Evolutionary conservation across 1,140 invertebrate species (phyloP).

Genomic region (Ips nitidus): DNA sequence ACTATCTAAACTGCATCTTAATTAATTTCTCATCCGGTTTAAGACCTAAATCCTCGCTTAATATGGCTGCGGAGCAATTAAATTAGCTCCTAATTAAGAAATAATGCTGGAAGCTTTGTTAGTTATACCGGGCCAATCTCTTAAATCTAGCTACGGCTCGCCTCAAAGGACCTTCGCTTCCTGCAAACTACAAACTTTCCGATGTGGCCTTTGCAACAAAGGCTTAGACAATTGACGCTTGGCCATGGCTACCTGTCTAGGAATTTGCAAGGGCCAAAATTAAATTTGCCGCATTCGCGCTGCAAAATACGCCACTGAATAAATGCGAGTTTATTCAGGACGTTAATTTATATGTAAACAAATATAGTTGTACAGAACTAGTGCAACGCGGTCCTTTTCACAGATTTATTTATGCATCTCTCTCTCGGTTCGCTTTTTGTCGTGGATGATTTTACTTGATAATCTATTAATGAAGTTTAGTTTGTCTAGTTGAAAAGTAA

Average conservation of each 20-base stretch:
- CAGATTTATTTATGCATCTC: no score
- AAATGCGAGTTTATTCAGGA: not conserved
- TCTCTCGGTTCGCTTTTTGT: no score
- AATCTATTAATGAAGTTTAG: no score
- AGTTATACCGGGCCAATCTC: conserved; percentile 11
- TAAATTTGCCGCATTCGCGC: not conserved
- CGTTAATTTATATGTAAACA: conserved; percentile 4
- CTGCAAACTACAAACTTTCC: conserved; percentile 14
- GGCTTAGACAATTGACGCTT: conserved; percentile 7
- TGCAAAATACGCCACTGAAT: not conserved
- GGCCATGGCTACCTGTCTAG: conserved; percentile 3
- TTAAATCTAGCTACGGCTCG: not conserved
- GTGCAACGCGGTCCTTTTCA: no score
- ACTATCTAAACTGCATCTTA: no score
- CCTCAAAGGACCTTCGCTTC: conserved; percentile 5
- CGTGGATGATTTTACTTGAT: no score
- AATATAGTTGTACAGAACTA: not conserved
- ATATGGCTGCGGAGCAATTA: conserved; percentile 6
- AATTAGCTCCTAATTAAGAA: conserved; percentile 13
- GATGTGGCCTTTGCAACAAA: conserved; percentile 13
- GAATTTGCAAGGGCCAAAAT: not conserved
- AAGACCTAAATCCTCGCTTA: conserved; percentile 6
- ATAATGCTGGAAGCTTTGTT: conserved; percentile 9
- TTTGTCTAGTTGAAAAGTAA: no score
- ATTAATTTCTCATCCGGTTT: no score